These are phyloP conservation scores for Dryobota labecula DNA, from an alignment of 2,888 invertebrate species.

Conservation along the genomic window DNA sequence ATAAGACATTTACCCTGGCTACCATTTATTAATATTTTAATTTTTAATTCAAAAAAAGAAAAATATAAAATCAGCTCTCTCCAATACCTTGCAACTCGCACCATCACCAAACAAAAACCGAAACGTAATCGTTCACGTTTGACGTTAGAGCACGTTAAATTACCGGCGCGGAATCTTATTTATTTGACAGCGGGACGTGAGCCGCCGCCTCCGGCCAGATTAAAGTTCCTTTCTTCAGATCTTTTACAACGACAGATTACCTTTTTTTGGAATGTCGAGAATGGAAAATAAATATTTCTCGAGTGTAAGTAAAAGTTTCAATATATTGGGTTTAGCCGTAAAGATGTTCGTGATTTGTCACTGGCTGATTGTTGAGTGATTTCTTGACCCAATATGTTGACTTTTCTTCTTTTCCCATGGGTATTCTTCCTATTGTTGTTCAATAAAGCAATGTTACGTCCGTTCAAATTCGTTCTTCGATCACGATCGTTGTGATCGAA, in stretches of 20 bases:
- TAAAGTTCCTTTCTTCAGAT: conserved; percentile 68
- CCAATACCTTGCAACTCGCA: conserved; percentile 27
- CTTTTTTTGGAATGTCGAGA: conserved; percentile 58
- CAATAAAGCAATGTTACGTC: neutral
- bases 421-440: conserved; percentile 1
- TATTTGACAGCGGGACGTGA: conserved; percentile 72
- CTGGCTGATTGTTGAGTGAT: conserved; percentile 39
- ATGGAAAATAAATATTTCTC: conserved; percentile 63
- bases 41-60: too few relatives aligned
- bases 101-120: conserved; percentile 67
- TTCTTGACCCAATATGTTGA: conserved; percentile 23
- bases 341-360: conserved; percentile 44
- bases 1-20: too few relatives aligned
- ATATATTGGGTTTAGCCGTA: conserved; percentile 46
- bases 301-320: conserved; percentile 47
- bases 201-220: conserved; percentile 61
- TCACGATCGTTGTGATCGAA: too few relatives aligned
- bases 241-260: conserved; percentile 67
- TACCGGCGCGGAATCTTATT: conserved; percentile 74
- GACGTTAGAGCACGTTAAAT: conserved; percentile 75
- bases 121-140: conserved; percentile 75
- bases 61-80: neutral
- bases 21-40: too few relatives aligned
- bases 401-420: neutral
- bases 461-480: neutral